Base-by-base conservation (phyloP, 2,797 vertebrate species). In the Hydrolagus colliei region DNA sequence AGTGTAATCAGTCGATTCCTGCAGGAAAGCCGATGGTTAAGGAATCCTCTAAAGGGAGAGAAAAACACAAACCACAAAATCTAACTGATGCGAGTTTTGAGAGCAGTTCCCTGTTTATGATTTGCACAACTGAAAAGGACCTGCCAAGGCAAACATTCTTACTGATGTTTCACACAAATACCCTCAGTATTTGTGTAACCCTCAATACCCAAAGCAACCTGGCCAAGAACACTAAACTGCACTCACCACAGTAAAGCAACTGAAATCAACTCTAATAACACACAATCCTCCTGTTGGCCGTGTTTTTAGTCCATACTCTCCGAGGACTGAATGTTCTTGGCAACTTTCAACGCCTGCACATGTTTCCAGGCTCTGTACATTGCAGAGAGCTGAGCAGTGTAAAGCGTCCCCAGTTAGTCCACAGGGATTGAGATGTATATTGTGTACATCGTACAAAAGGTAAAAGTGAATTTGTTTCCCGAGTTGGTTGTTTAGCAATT, bases 341-440 rank as follows among this genome's bases (percentile, higher is more conserved):
- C 79, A 71, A 84, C 27, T 41, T 68, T 84, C 79, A 84, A 63
- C 11, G 52, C 8, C 35, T 63, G 65, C 27, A 79, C n/a, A 82
- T 82, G 63, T 68, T 82, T 14, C 16, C 14, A 67, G 78, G 27
- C 78, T 78, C 76, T 78, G 61, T 12, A 77, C 12, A 79, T 65
- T 32, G 41, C 77, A 79, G 32, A 65, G 22, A 13, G 22, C 12
- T 52, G 41, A 52, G 41, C 41, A 52, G 41, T 52, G 41, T 52
- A 6, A 52, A 52, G 41, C 6, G 1, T 3, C 41, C 41, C 41
- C 41, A 6, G 41, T 3, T 3, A 52, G 41, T 6, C 41, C 41
- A 52, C 6, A 3, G 41, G 41, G 41, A 52, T 52, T 52, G 41
- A 52, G 41, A 3, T 52, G 41, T 52, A 52, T 6, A 52, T 6